These are phyloP conservation scores for Heliconius nattereri DNA, from an alignment of 1,140 invertebrate genomes.

Conservation along the genomic window DNA sequence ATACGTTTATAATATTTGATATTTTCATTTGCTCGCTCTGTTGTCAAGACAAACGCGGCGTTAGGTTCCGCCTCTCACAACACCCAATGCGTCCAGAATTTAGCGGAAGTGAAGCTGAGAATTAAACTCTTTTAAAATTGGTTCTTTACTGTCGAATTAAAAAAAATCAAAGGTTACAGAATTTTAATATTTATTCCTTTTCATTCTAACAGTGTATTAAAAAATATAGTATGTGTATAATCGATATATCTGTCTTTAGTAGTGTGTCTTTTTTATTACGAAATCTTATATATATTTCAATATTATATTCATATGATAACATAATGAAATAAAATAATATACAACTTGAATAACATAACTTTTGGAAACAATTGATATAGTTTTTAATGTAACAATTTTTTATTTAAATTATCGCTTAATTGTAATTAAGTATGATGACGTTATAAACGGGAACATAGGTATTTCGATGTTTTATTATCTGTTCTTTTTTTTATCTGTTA, in stretches of 20 bases:
- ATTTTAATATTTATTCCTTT: constrained; percentile 1
- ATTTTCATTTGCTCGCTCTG: no score
- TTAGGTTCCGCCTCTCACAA: no score
- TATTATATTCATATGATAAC: not conserved
- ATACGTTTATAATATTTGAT: not conserved
- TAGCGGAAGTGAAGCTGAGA: no score
- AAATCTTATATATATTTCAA: not conserved
- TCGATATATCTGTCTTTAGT: no score
- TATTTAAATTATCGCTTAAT: not conserved
- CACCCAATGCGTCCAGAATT: no score
- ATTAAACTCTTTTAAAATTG: not conserved
- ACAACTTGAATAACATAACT: not conserved
- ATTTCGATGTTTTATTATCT: not conserved
- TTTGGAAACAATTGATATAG: not conserved
- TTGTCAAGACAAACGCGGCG: no score
- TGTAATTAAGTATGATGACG: constrained; percentile 20
- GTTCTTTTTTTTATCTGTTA: not conserved
- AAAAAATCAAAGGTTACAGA: not conserved
- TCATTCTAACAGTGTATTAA: not conserved
- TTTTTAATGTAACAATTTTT: not conserved
- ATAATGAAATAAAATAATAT: not conserved
- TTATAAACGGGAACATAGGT: constrained; percentile 9
- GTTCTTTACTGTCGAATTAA: not conserved
- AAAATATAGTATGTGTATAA: no score
- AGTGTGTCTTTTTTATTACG: not conserved